These are phyloP conservation scores for Tanytarsus gracilentus DNA, from an alignment of 2,888 invertebrate species.

Conservation along the genomic window DNA sequence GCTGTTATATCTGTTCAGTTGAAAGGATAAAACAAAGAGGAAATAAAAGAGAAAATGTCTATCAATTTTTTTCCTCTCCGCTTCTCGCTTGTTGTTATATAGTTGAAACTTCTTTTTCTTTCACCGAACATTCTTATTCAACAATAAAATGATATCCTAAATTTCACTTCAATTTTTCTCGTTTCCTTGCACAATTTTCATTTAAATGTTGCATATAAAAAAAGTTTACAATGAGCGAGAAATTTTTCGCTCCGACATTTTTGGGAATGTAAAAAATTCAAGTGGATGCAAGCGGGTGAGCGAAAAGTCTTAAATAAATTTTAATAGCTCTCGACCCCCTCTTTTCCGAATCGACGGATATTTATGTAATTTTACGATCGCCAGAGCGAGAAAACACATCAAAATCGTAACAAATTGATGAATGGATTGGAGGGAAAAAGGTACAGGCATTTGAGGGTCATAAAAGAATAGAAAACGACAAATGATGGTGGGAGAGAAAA, in stretches of 20 bases:
- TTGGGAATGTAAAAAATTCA: too few relatives aligned
- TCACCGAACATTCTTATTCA: background rate
- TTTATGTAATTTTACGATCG: slow-evolving; percentile 22
- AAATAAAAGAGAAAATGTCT: slow-evolving; percentile 27
- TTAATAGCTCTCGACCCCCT: slow-evolving; percentile 24
- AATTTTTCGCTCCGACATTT: too few relatives aligned
- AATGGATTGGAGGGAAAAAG: background rate
- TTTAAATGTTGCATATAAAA: too few relatives aligned
- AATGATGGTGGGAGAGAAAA: slow-evolving; percentile 2
- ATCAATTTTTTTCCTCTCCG: slow-evolving; percentile 13
- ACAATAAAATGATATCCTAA: background rate
- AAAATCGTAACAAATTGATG: slow-evolving; percentile 20
- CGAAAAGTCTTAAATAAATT: slow-evolving; percentile 20
- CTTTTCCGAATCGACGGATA: slow-evolving; percentile 7
- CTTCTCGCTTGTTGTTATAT: slow-evolving; percentile 8
- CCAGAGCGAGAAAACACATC: slow-evolving; percentile 8
- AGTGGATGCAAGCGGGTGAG: too few relatives aligned
- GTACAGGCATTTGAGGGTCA: background rate
- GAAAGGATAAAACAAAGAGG: slow-evolving; percentile 4
- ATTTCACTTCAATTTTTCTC: background rate
- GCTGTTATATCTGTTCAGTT: too few relatives aligned
- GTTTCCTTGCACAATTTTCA: too few relatives aligned
- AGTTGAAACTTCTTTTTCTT: slow-evolving; percentile 14
- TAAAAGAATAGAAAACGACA: background rate
- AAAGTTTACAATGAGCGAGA: too few relatives aligned